Evolutionary conservation across 2,888 invertebrate genomes (phyloP).

Genomic region (Mellilla xanthometata): DNA sequence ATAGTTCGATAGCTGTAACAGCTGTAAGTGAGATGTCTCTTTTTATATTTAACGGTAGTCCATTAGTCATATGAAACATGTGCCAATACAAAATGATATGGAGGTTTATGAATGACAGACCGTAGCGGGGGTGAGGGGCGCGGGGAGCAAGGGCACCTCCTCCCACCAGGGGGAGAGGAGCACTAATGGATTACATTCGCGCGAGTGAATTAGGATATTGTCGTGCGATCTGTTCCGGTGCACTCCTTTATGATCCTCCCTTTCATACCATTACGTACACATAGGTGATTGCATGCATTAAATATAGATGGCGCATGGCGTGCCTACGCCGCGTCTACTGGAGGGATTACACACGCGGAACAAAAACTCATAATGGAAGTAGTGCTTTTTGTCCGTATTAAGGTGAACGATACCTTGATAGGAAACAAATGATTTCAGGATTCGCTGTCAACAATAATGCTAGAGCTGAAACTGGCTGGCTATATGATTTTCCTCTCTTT

Average conservation of each 20-base stretch:
- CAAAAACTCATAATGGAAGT: slow-evolving; percentile 16
- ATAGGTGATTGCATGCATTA: slow-evolving; percentile 48
- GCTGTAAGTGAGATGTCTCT: slow-evolving; percentile 55
- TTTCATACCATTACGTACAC: slow-evolving; percentile 45
- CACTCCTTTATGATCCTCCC: slow-evolving; percentile 68
- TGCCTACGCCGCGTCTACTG: slow-evolving; percentile 18
- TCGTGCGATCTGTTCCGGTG: slow-evolving; percentile 79
- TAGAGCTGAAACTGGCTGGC: no score
- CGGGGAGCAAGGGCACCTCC: slow-evolving; percentile 25
- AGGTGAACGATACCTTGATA: neutral
- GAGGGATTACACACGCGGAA: slow-evolving; percentile 18
- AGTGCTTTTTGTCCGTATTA: neutral
- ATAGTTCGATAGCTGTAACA: slow-evolving; percentile 40
- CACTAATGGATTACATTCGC: slow-evolving; percentile 82
- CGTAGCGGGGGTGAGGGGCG: slow-evolving; percentile 32
- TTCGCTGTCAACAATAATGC: no score
- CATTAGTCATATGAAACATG: slow-evolving; percentile 82
- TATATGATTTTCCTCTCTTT: no score
- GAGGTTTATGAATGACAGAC: slow-evolving; percentile 80
- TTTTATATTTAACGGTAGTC: slow-evolving; percentile 70
- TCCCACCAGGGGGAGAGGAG: slow-evolving; percentile 47
- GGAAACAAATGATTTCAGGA: no score
- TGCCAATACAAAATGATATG: slow-evolving; percentile 82
- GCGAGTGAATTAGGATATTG: slow-evolving; percentile 82
- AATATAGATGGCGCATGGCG: slow-evolving; percentile 47